These are phyloP conservation scores for Leptopilina drosophilae DNA, from an alignment of 2,888 invertebrate genomes.

Conservation along the genomic window DNA sequence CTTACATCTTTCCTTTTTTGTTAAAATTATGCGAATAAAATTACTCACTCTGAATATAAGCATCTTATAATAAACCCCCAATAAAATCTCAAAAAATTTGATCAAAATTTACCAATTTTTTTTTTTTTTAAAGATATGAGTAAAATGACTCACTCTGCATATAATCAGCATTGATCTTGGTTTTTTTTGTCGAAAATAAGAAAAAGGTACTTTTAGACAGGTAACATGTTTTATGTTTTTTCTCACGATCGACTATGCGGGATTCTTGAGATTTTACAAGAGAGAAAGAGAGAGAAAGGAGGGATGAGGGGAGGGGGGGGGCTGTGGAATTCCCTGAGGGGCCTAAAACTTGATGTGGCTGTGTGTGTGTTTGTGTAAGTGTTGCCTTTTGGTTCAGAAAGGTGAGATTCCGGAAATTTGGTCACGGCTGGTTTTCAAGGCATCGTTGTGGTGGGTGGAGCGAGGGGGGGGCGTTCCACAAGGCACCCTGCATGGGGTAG, in stretches of 20 bases:
- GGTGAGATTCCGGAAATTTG: constrained; percentile 73
- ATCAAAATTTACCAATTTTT: no score
- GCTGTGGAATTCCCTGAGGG: neutral
- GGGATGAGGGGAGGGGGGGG: no score
- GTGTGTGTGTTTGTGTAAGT: no score
- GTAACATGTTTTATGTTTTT: constrained; percentile 44
- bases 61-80: no score
- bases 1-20: no score
- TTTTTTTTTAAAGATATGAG: no score
- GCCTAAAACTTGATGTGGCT: constrained; percentile 51
- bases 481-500: constrained; percentile 76
- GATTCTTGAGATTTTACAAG: constrained; percentile 43
- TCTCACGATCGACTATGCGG: constrained; percentile 51
- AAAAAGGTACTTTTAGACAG: constrained; percentile 31
- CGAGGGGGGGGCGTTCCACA: constrained; percentile 70
- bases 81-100: no score
- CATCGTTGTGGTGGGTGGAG: constrained; percentile 29
- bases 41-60: no score
- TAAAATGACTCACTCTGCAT: neutral
- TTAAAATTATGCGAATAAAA: no score
- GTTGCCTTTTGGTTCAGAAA: constrained; percentile 58
- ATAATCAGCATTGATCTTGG: neutral
- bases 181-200: constrained; percentile 39
- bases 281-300: neutral
- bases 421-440: constrained; percentile 58